Base-by-base conservation (phyloP, 1,140 invertebrate genomes). In the Drosophila fuyamai region DNA sequence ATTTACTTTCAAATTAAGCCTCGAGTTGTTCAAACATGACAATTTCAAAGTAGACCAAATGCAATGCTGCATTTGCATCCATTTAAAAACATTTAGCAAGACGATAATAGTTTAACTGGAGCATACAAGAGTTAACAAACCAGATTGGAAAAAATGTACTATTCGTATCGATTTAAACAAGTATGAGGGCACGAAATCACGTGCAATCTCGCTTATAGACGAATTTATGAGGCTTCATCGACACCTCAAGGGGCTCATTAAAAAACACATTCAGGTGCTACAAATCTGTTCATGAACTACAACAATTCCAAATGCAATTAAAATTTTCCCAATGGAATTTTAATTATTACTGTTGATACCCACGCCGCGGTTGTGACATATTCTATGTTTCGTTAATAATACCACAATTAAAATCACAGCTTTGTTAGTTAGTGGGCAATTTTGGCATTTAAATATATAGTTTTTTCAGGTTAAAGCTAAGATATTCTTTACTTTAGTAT, bases 271-370 rank as follows among this genome's bases (percentile, higher is more conserved):
- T 76, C 18, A 58, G 53, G n/a, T 75, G 63, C 53, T 32, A 57
- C 40, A 66, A 66, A 59, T 53, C 44, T 56, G 51, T 63, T 63
- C 16, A 56, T 73, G 44, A 76, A 66, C 38, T 74, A 36, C 44
- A 71, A 47, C 32, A 56, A 70, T 71, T 68, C 27, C 29, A 57
- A 32, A 12, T 23, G 18, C 51, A 32, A 70, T 71, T 57, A 57
- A 36, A 43, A 58, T 57, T 71, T 57, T n/a, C 38, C 14, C 35
- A 10, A 23, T 38, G 35, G 12, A 62, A 74, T 74, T 29, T 41
- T 3, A 16, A 35, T 18, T 40, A 23, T 10, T 65, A 48, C 36
- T 29, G n/a, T n/a, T 7, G 14, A 29, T 53, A 66, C 65, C 47
- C 47, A 44, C 6, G 4, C 44, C 40, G n/a, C 2, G 9, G 48